Base-by-base conservation (phyloP, 2,113 vertebrate species). In the Sinocyclocheilus anophthalmus region DNA sequence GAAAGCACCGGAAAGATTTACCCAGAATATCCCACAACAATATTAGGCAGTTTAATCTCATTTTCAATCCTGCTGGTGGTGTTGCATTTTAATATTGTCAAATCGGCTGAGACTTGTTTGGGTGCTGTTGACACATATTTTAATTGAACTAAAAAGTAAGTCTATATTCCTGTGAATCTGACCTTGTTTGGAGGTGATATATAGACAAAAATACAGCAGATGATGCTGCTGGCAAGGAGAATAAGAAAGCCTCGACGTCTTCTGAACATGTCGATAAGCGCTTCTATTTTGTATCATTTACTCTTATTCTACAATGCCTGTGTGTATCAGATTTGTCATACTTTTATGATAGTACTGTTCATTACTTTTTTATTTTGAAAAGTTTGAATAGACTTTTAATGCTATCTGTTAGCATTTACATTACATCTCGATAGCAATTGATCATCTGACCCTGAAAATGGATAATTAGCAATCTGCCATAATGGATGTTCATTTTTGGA, bases 1-100 rank as follows among this genome's bases (percentile, higher is more conserved):
- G 39, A 81, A 30, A 81, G 39, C 14, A 0, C 75, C 37, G 37
- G 79, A 81, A 65, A 30, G 79, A 81, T 81, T 81, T 67, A 81
- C 37, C 3, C 61, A 45, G n/a, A 63, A 26, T 63, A 63, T 45
- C 79, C 39, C 22, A 26, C 13, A 81, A 16, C 45, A 16, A 53
- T 7, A 11, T 81, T 26, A 65, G 8, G 13, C 22, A 45, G 8
- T 81, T 30, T 80, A 63, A 80, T 67, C 59, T 81, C 4, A 5
- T 67, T 81, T 77, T 67, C 4, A 81, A 42, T 81, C 13, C 59
- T 81, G 14, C 12, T 61, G 75, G n/a, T 16, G 13, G 75, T 18
- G 33, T 9, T 26, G 12, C 20, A 42, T 39, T 80, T 80, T 42
- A 39, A 33, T 61, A 59, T 55, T 39, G 55, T 79, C 5, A 30